Conservation (phyloP, 2,888 invertebrate species). For the Torymus aiolomorphi region DNA sequence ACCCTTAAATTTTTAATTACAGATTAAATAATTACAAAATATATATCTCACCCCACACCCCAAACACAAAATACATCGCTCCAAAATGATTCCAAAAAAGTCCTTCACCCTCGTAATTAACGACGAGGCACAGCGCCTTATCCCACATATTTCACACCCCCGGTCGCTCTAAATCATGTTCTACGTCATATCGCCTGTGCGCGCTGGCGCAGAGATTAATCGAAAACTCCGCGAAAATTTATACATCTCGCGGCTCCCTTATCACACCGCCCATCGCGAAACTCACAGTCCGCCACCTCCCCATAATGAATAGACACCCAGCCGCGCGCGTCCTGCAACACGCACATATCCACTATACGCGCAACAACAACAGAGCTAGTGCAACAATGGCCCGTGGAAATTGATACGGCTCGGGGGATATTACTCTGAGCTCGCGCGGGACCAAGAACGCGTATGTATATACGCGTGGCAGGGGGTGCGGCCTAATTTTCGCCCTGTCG, state of each 20-base stretch:
- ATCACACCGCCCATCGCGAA: conserved; percentile 1
- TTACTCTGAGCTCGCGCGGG: conserved; percentile 59
- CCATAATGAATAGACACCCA: conserved; percentile 18
- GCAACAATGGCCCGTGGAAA: conserved; percentile 60
- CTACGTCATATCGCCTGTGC: too few species aligned
- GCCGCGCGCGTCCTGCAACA: too few species aligned
- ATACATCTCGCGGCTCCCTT: background rate
- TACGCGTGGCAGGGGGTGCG: too few species aligned
- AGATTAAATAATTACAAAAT: too few species aligned
- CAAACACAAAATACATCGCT: too few species aligned
- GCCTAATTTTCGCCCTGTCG: background rate
- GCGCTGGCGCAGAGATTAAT: background rate
- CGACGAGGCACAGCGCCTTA: background rate
- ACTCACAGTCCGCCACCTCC: background rate
- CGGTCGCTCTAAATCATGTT: background rate
- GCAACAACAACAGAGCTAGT: background rate
- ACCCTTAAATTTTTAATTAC: too few species aligned
- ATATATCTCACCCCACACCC: too few species aligned
- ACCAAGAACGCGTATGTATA: too few species aligned
- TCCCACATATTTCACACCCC: background rate
- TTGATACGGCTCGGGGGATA: conserved; percentile 67
- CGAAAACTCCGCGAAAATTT: conserved; percentile 37
- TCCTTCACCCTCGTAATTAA: too few species aligned
- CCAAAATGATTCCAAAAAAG: too few species aligned
- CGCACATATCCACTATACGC: background rate